phyloP scores from a whole-genome alignment of 1,140 invertebrate genomes.

The Zaprionus vittiger region DNA sequence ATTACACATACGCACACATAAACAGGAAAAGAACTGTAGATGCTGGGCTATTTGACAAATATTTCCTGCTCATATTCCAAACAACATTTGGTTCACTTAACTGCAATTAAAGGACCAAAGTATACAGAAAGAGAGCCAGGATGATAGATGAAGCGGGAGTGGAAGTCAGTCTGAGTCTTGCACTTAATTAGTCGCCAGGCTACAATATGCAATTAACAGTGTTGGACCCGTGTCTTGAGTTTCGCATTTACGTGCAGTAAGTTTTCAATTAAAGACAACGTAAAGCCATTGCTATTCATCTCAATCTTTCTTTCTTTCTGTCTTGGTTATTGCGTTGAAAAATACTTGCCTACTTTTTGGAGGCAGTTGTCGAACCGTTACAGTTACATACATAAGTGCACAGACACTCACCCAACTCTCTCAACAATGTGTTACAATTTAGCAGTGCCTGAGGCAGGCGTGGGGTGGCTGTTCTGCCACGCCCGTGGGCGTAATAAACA shows the following conservation, averaged over 20 bases:
- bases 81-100: conserved; percentile 73
- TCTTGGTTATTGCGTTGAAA: conserved; percentile 14
- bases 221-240: conserved; percentile 13
- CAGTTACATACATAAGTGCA: conserved; percentile 82
- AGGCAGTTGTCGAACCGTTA: conserved; percentile 49
- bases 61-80: conserved; percentile 51
- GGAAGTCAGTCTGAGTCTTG: not conserved
- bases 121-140: conserved; percentile 1
- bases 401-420: conserved; percentile 60
- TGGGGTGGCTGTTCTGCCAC: conserved; percentile 39
- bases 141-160: not conserved
- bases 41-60: conserved; percentile 32
- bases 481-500: conserved; percentile 78
- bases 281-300: not conserved
- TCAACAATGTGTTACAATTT: conserved; percentile 78
- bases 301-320: not conserved
- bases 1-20: not conserved
- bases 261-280: conserved; percentile 69
- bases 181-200: conserved; percentile 64
- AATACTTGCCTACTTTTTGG: conserved; percentile 43
- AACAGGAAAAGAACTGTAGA: not conserved
- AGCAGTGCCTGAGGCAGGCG: conserved; percentile 33
- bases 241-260: conserved; percentile 46
- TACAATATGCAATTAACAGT: conserved; percentile 68
- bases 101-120: conserved; percentile 57